A percentile compares a stretch with the other conserved stretches of the same genome.
Evolutionary conservation across 2,797 vertebrate species (phyloP).

Genomic region (Poecile montanus): DNA sequence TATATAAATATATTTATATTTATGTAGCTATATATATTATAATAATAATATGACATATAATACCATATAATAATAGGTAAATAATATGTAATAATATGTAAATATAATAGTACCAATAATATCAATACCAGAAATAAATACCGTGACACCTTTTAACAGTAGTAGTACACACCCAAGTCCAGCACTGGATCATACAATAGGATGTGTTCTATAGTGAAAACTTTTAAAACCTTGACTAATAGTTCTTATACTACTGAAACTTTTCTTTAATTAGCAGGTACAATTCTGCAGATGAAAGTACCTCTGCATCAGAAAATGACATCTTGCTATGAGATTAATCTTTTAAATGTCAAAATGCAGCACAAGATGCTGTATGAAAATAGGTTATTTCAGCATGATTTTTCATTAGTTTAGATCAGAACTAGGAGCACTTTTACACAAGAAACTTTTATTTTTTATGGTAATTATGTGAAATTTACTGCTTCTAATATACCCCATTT

Average conservation of each 20-base stretch:
- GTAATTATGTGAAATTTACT: not conserved
- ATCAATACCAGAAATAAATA: not conserved
- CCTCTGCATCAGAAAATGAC: not conserved
- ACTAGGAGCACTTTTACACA: not conserved
- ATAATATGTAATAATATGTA: too few relatives aligned
- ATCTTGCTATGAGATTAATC: not conserved
- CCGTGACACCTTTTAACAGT: rapidly evolving
- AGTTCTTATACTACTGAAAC: not conserved
- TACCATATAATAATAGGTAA: too few relatives aligned
- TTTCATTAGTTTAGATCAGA: not conserved
- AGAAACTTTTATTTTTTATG: not conserved
- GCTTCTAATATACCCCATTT: not conserved
- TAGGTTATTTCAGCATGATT: not conserved
- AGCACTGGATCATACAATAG: not conserved
- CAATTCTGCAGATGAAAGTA: not conserved
- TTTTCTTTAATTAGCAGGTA: not conserved
- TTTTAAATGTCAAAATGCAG: not conserved
- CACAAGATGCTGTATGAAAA: not conserved
- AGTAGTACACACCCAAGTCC: not conserved
- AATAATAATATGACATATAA: too few relatives aligned
- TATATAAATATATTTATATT: too few relatives aligned
- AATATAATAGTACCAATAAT: too few relatives aligned
- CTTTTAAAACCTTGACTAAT: not conserved
- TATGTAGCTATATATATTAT: too few relatives aligned
- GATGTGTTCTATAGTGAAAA: not conserved